Base-by-base conservation (phyloP, 2,888 invertebrate species). In the Julus scanicus region DNA sequence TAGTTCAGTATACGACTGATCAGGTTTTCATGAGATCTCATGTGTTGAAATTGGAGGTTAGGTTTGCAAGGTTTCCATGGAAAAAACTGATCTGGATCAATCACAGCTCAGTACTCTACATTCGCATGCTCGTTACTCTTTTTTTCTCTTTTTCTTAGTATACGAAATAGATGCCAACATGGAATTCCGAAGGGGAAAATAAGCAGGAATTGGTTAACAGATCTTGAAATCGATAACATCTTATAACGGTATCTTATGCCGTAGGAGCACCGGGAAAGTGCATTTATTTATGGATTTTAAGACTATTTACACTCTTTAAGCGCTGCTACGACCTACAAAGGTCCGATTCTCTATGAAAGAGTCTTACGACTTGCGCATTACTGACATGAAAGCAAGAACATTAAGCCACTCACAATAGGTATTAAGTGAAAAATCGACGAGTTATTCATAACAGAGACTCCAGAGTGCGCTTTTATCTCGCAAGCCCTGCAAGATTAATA, bases 191-290 rank as follows among this genome's bases (percentile, higher is more conserved):
- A 63, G 63, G 63, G 63, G 53, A 15, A 13, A 53, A 53, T 53
- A 13, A 53, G 53, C 53, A 53, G 53, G 53, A 53, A 63, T 63
- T 63, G 11, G 63, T 63, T 63, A 63, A 3, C 63, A 20, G 63
- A 63, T 63, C 63, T 63, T 20, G 63, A 63, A 63, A 63, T 63
- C 63, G 63, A 63, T 63, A 63, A 63, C 63, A 15, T 63, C 63
- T 63, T 63, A n/a, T n/a, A 63, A 20, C 63, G 20, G 63, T 20
- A 20, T 63, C 20, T 20, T n/a, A n/a, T 20, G 63, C 63, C 63
- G 20, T 13, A 13, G 9, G 49, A 49, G 49, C 49, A 49, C 13
- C 49, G 13, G n/a, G 63, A 6, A 63, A 63, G 63, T 63, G 63
- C 63, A 63, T 63, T 63, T 63, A 63, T 63, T 63, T 63, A 20